Percentiles rank a stretch among this genome's conserved stretches.
These are phyloP conservation scores for Phasia obesa DNA, from an alignment of 2,888 invertebrate genomes.

Conservation along the genomic window DNA sequence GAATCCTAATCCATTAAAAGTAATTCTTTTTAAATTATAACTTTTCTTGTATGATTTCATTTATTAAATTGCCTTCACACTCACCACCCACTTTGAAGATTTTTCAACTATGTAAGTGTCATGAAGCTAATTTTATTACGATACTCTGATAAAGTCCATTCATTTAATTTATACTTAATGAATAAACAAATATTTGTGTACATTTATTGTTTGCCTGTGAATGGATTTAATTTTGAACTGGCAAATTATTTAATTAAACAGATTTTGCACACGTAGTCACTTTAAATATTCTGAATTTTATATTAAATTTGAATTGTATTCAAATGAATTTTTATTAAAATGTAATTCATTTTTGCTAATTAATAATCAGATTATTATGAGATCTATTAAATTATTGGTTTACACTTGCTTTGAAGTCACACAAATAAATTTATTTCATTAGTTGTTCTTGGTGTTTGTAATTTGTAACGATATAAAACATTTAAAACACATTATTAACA, in stretches of 20 bases:
- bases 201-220: not conserved
- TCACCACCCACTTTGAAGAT: constrained; percentile 3
- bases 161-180: not conserved
- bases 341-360: constrained; percentile 9
- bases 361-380: constrained; percentile 13
- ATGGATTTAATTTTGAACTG: constrained; percentile 24
- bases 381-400: constrained; percentile 27
- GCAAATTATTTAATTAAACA: constrained; percentile 41
- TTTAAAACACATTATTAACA: constrained; percentile 62
- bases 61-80: constrained; percentile 30
- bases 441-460: constrained; percentile 10
- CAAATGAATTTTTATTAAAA: constrained; percentile 17
- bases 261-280: constrained; percentile 11
- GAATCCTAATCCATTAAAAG: too few species aligned
- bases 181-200: not conserved
- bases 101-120: not conserved
- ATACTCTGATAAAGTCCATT: constrained; percentile 36
- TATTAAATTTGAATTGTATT: constrained; percentile 8
- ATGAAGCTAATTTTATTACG: constrained; percentile 29
- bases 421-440: constrained; percentile 14
- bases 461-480: constrained; percentile 56
- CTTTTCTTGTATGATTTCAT: not conserved
- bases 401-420: not conserved
- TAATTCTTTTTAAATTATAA: not conserved
- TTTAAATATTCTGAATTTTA: constrained; percentile 38